Evolutionary conservation across 2,797 vertebrate species (phyloP), one percentile per base, ranked within the genome.

Genomic region (Apogon hyalosoma): DNA sequence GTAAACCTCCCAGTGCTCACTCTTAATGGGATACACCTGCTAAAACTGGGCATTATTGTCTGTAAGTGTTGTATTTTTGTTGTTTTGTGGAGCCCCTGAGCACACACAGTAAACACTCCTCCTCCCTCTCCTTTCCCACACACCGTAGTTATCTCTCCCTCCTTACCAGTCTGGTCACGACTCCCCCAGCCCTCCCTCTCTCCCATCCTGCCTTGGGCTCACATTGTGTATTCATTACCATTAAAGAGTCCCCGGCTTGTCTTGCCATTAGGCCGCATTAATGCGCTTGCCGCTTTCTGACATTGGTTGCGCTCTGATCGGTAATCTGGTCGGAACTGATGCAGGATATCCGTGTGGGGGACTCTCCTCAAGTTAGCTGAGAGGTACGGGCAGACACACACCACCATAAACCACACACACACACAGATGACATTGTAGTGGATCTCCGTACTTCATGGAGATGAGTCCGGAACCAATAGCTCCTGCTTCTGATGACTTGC

Each of bases 211-310:
- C 91, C 90, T 78, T 75, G 74, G 85, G 87, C 90, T 73, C 79
- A 73, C 87, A 87, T 84, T 84, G 81, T 89, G 85, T 90, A 91
- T 93, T 93, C 91, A 93, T 94, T 92, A 92, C 87, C 76, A 82
- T 86, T 90, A 90, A 90, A 91, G 88, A 88, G 88, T 90, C 83
- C 73, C 72, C 2, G 69, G 84, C 87, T 91, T 88, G 89, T 92
- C 83, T 88, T 11, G 48, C 87, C 88, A 90, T 90, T 91, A 92
- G 87, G 82, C 77, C 68, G 47, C 90, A 87, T 91, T 89, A 91
- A 88, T 84, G 45, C 33, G 60, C 87, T 83, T 83, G 36, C 71
- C 38, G 79, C 86, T 82, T 86, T 81, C 82, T 88, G 87, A 92
- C 91, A 89, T 84, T 75, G 88, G 89, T 85, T 80, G 85, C 87